Percentiles rank a stretch among this genome's conserved stretches.
phyloP scores from a whole-genome alignment of 2,797 vertebrate genomes.

The Typhlichthys subterraneus region DNA sequence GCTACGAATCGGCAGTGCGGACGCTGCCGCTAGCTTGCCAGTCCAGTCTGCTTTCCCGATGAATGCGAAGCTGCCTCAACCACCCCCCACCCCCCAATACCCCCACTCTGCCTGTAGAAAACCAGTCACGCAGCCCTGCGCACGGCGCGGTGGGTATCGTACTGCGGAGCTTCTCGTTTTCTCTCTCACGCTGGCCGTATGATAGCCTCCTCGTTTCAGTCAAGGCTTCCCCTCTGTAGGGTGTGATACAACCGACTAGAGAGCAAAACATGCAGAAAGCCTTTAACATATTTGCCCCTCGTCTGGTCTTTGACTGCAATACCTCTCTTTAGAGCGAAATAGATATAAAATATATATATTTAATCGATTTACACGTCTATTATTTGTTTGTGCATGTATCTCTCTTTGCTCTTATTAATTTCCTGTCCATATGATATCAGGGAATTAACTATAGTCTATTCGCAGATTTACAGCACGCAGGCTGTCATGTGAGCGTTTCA shows the following conservation, averaged over 20 bases:
- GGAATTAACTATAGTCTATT: conserved; percentile 1
- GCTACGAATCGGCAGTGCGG: conserved; percentile 73
- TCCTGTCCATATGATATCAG: not conserved
- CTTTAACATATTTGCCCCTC: conserved; percentile 35
- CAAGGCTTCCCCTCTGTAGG: conserved; percentile 15
- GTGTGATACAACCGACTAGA: conserved; percentile 28
- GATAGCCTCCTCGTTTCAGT: conserved; percentile 36
- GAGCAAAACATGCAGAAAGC: conserved; percentile 37
- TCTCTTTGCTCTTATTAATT: not conserved
- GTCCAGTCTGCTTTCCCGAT: conserved; percentile 68
- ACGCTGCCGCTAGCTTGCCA: conserved; percentile 67
- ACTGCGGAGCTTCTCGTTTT: conserved; percentile 68
- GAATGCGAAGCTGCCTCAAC: conserved; percentile 67
- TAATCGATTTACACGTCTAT: too few species aligned
- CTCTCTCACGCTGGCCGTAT: conserved; percentile 39
- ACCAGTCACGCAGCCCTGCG: conserved; percentile 77
- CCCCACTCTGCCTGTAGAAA: conserved; percentile 35
- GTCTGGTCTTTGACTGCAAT: too few species aligned
- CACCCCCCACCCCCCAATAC: conserved; percentile 47
- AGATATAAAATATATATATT: too few species aligned
- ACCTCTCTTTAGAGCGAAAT: too few species aligned
- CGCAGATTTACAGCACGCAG: conserved; percentile 7
- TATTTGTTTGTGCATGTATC: not conserved
- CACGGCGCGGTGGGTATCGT: conserved; percentile 66
- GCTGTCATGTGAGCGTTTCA: conserved; percentile 49